Percentiles rank a stretch among this genome's conserved stretches.
Conservation (phyloP, 2,113 vertebrate genomes). For the Rhinogobius similis region DNA sequence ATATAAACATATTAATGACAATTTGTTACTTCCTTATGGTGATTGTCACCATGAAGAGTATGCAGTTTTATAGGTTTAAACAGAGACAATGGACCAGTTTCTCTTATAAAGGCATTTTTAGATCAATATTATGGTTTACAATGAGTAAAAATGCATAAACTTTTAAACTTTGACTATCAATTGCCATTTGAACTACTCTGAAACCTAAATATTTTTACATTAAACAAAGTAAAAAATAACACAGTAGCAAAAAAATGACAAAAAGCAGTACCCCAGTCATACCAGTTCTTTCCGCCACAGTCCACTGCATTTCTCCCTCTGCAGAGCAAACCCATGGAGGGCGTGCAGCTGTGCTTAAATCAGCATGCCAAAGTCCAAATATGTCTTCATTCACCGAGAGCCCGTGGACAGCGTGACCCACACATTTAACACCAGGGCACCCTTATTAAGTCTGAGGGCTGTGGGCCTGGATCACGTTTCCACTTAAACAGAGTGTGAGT, state of each 20-base stretch:
- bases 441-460: conserved; percentile 28
- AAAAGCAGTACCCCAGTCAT: not conserved
- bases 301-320: conserved; percentile 6
- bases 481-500: conserved; percentile 41
- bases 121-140: too few species aligned
- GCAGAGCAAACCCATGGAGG: conserved; percentile 3
- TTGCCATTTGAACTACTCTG: not conserved
- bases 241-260: not conserved
- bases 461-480: conserved; percentile 36
- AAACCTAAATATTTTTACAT: not conserved
- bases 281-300: conserved; percentile 1
- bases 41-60: too few species aligned
- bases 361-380: conserved; percentile 31
- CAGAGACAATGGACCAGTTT: too few species aligned
- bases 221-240: not conserved
- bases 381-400: conserved; percentile 26
- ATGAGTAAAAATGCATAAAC: too few species aligned
- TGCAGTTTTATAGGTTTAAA: too few species aligned
- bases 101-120: too few species aligned
- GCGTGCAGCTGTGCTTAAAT: conserved; percentile 31
- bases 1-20: too few species aligned
- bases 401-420: conserved; percentile 29
- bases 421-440: conserved; percentile 36
- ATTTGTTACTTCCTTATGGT: too few species aligned
- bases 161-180: too few species aligned